A percentile compares a stretch with the other conserved stretches of the same genome.
These are phyloP conservation scores for Xerus inauris DNA, from an alignment of 2,113 vertebrate species.

Conservation along the genomic window DNA sequence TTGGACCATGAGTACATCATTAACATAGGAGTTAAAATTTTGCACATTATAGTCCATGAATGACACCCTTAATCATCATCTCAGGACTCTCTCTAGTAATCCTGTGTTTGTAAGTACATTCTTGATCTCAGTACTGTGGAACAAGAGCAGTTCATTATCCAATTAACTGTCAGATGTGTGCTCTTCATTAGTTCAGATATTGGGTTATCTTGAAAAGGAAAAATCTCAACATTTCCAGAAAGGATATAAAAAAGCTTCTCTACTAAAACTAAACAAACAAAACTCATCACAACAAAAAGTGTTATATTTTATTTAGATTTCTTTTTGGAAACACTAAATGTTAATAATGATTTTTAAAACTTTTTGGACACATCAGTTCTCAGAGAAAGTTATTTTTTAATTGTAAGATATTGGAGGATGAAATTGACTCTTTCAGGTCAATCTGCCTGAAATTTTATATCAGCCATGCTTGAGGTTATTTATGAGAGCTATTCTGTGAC, in stretches of 20 bases:
- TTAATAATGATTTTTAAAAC: background rate
- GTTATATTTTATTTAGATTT: background rate
- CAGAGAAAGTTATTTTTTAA: background rate
- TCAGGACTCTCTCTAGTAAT: background rate
- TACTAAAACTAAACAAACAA: background rate
- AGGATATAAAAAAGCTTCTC: background rate
- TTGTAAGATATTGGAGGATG: background rate
- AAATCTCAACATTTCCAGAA: background rate
- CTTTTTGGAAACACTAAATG: background rate
- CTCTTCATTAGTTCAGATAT: background rate
- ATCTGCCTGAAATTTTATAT: conserved; percentile 21
- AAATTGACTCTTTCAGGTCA: conserved; percentile 17
- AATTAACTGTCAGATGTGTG: background rate
- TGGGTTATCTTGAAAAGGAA: background rate
- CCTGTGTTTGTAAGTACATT: background rate
- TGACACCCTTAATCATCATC: background rate
- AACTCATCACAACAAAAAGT: background rate
- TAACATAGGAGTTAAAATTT: background rate
- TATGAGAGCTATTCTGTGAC: conserved; percentile 7
- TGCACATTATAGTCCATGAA: background rate
- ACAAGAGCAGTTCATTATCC: background rate
- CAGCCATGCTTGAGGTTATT: background rate
- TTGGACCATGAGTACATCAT: background rate
- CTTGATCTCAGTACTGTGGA: background rate
- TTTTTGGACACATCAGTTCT: background rate